Base-by-base conservation (phyloP, 2,888 invertebrate species). In the Ormyrus nitidulus region DNA sequence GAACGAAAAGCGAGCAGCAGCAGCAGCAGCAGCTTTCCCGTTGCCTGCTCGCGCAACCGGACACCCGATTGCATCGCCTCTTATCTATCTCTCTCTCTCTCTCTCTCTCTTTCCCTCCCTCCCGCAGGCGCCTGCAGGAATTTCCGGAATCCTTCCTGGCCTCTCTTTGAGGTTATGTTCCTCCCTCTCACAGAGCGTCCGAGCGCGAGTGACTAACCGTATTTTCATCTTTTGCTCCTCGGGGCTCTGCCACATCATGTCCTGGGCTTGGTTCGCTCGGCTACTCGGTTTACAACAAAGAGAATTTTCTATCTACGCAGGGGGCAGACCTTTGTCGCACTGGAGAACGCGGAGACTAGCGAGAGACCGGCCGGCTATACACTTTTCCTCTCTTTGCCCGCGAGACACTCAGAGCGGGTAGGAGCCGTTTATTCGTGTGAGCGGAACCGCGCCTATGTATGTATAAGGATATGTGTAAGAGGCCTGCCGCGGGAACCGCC, bases 201-300 rank as follows among this genome's bases (percentile, higher is more conserved):
- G 81, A 81, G 76, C 73, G 81, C 56, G 8, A 13, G 46, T 59
- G 58, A 82, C 81, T 80, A 70, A 82, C 81, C 81, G 80, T 56
- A 82, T 82, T 66, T 71, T 82, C 11, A 44, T 70, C 58, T 79
- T 82, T 51, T 72, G 77, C 74, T 82, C 70, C 53, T 82, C 81
- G 11, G 8, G 70, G 51, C 48, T 46, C 56, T 70, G 6, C 81
- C 81, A 82, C 81, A 82, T 81, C 6, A 8, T 70, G 54, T 10
- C 11, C 9, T 6, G 58, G 9, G 13, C 19, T 19, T 19, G 19
- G 19, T 1, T 1, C 13, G 1, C 19, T 19, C 19, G 19, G 19
- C 19, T 19, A 2, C 19, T 19, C 19, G 1, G 19, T 1, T 19
- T 19, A 19, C 19, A 1, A 19, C 19, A 19, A 19, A 19, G 19